phyloP scores from a whole-genome alignment of 1,140 invertebrate species.

The Cylas formicarius region DNA sequence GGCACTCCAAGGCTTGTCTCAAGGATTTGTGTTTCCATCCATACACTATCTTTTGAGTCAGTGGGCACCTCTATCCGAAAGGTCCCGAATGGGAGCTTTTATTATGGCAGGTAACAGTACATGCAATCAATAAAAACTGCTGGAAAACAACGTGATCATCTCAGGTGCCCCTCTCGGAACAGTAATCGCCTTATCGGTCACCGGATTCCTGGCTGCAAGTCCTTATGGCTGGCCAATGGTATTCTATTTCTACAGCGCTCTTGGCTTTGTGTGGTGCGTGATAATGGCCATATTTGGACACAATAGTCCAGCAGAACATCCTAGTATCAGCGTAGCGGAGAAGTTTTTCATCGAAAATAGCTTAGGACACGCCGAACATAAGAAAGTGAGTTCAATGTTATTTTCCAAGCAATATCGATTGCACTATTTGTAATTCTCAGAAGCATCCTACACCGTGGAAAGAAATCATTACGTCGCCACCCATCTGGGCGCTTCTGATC shows the following conservation, averaged over 20 bases:
- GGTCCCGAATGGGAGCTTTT: slow-evolving; percentile 49
- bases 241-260: slow-evolving; percentile 66
- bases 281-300: slow-evolving; percentile 56
- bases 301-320: slow-evolving; percentile 56
- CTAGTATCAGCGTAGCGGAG: slow-evolving; percentile 52
- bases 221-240: slow-evolving; percentile 65
- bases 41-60: slow-evolving; percentile 71
- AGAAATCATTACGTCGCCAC: slow-evolving; percentile 63
- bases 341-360: slow-evolving; percentile 52
- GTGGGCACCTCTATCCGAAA: slow-evolving; percentile 59
- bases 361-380: slow-evolving; percentile 14
- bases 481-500: slow-evolving; percentile 75
- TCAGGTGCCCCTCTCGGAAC: slow-evolving; percentile 59
- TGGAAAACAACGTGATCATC: too few species aligned
- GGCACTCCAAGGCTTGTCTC: slow-evolving; percentile 65
- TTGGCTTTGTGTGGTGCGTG: slow-evolving; percentile 53
- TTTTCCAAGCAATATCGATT: too few species aligned
- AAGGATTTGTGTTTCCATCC: slow-evolving; percentile 72
- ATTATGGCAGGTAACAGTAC: slow-evolving; percentile 54
- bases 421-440: too few species aligned
- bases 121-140: too few species aligned
- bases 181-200: slow-evolving; percentile 61
- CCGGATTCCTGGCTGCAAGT: slow-evolving; percentile 58
- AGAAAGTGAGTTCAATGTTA: slow-evolving; percentile 8
- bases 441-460: slow-evolving; percentile 64